Evolutionary conservation across 2,797 vertebrate species (phyloP).

Genomic region (Sciurus vulgaris): DNA sequence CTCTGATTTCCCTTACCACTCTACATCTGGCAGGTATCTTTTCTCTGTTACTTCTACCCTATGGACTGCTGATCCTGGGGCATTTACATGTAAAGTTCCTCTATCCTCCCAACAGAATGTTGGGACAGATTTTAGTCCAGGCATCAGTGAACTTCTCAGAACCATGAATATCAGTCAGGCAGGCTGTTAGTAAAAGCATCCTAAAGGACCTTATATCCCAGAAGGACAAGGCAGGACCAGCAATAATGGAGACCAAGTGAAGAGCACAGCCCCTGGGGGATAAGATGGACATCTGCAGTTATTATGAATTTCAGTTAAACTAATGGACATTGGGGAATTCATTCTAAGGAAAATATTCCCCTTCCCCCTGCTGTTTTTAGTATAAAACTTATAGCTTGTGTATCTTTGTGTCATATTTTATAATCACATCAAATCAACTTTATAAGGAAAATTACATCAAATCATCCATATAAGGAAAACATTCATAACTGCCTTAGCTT

Average conservation of each 20-base stretch:
- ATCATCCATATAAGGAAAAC: background rate
- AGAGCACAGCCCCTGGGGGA: background rate
- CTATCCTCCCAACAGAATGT: background rate
- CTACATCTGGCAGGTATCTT: background rate
- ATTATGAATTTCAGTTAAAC: background rate
- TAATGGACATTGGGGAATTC: background rate
- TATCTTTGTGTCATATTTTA: slow-evolving; percentile 37
- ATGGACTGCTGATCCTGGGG: background rate
- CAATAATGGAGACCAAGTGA: background rate
- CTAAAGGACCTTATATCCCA: background rate
- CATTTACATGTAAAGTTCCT: background rate
- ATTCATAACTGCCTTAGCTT: background rate
- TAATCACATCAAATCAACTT: background rate
- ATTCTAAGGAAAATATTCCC: background rate
- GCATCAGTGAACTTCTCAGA: background rate
- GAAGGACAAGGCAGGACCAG: background rate
- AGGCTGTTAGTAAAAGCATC: background rate
- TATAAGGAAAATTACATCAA: background rate
- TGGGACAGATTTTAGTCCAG: background rate
- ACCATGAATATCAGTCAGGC: background rate
- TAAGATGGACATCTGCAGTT: background rate
- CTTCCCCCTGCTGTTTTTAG: background rate
- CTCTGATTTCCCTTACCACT: background rate
- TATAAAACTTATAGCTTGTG: background rate
- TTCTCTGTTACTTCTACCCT: background rate